These are phyloP conservation scores for Clusia tigrina DNA, from an alignment of 2,888 invertebrate species.

Conservation along the genomic window DNA sequence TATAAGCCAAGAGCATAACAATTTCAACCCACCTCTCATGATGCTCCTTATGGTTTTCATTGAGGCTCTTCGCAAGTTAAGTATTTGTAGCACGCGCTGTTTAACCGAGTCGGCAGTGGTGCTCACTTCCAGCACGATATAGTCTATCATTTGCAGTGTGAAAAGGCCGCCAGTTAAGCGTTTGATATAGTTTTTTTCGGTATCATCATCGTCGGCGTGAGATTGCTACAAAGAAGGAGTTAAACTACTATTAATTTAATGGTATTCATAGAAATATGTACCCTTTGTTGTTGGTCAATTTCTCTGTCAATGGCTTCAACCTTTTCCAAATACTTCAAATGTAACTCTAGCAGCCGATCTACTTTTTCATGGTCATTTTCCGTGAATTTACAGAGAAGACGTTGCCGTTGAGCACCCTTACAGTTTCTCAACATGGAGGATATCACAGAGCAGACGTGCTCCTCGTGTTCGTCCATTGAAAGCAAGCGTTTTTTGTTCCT, in stretches of 20 bases:
- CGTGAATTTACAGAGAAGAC: slow-evolving; percentile 92
- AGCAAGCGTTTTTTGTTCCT: slow-evolving; percentile 79
- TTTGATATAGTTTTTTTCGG: slow-evolving; percentile 87
- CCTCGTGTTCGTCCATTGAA: slow-evolving; percentile 90
- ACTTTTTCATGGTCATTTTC: slow-evolving; percentile 99
- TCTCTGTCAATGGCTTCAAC: slow-evolving; percentile 84
- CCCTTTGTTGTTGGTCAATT: slow-evolving; percentile 70
- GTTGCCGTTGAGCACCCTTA: slow-evolving; percentile 86
- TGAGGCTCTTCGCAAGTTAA: slow-evolving; percentile 89
- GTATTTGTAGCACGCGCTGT: slow-evolving; percentile 85
- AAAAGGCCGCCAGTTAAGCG: slow-evolving; percentile 95
- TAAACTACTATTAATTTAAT: background rate
- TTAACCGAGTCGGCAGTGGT: slow-evolving; percentile 77
- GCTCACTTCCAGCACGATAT: slow-evolving; percentile 80
- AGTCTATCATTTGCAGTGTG: slow-evolving; percentile 93
- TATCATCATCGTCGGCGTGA: slow-evolving; percentile 73
- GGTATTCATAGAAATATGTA: slow-evolving; percentile 31
- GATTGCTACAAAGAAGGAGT: slow-evolving; percentile 45
- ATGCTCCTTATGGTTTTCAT: slow-evolving; percentile 91
- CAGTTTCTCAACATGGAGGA: slow-evolving; percentile 93
- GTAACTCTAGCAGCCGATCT: slow-evolving; percentile 92
- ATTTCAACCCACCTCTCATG: slow-evolving; percentile 77
- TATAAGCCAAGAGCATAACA: too few species aligned
- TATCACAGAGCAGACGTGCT: slow-evolving; percentile 93
- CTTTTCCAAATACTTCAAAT: slow-evolving; percentile 95